Evolutionary conservation across 37 sponge, comb jelly and placozoan genomes (phyloP), one percentile per base, ranked within the genome.

Genomic region (Oscarella lobularis): DNA sequence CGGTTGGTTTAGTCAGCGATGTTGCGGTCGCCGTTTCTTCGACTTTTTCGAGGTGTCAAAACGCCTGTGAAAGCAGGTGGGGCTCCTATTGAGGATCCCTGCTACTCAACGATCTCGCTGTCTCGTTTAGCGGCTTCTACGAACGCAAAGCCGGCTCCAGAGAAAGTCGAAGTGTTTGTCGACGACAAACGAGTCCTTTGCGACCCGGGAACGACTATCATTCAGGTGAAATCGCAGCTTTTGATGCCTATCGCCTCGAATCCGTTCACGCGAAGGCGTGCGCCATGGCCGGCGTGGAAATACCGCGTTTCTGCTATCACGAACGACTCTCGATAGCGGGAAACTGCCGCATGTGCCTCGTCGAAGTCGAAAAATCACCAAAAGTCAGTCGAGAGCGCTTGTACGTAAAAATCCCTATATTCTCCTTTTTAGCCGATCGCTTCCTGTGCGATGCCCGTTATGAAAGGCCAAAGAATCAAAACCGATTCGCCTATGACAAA

Each of bases 321-420:
- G 98, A 96, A 2, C 75, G 98, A 0, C 89, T 96, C 54, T 90
- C 91, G 30, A 77, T 96, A 3, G 98, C 97, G 66, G 97, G 97
- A 0, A 96, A 96, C 82, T 96, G 97, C 66, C 55, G 97, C 1
- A 96, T 96, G 97, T 96, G 97, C 80, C 80, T 96, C 14, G 97
- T 93, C 66, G 94, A 96, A 78, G 85, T 96, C 6, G 98, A 96
- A 81, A 90, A 93, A 38, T 78, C 84, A 29, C 81, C 91, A 0
- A 93, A 95, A 74, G 95, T 94, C 31, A 78, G 60, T 48, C 60
- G 20, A 48, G 14, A 48, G 60, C 9, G 60, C n/a, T n/a, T n/a
- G n/a, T n/a, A n/a, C 40, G 55, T 80, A 65, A 14, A 39, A 83
- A 38, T 6, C 36, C 32, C 69, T 20, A 38, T 67, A 14, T 2